phyloP scores from a whole-genome alignment of 1,140 invertebrate species.

The Camponotus pennsylvanicus region DNA sequence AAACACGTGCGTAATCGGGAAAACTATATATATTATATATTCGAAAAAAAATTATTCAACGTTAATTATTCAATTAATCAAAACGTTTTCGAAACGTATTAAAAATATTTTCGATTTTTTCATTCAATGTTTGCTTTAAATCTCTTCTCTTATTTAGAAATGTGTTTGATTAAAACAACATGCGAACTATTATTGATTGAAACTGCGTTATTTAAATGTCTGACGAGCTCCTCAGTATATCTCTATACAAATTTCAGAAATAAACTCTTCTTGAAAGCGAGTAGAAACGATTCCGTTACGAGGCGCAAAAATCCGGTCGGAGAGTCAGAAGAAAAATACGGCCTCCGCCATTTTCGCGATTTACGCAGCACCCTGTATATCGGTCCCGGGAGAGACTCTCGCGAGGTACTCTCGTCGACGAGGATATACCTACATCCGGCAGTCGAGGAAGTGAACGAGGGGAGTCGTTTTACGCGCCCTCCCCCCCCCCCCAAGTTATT shows the following conservation, averaged over 20 bases:
- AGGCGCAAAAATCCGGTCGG: constrained; percentile 32
- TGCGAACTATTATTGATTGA: no score
- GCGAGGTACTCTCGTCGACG: constrained; percentile 37
- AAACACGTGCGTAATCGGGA: not conserved
- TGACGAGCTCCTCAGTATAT: not conserved
- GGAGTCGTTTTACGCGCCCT: constrained; percentile 10
- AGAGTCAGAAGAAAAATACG: constrained; percentile 6
- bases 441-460: constrained; percentile 16
- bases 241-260: not conserved
- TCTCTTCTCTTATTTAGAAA: not conserved
- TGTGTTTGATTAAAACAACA: not conserved
- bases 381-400: constrained; percentile 46
- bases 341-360: not conserved
- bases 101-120: not conserved
- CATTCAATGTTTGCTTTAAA: not conserved
- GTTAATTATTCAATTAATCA: not conserved
- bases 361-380: constrained; percentile 54
- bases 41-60: not conserved
- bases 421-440: constrained; percentile 52
- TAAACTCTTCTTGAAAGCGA: not conserved
- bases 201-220: not conserved
- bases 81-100: not conserved
- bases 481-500: constrained; percentile 36
- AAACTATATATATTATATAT: not conserved
- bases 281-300: not conserved